Conservation (phyloP, 2,797 vertebrate genomes). For the Enteromius treurensis region DNA sequence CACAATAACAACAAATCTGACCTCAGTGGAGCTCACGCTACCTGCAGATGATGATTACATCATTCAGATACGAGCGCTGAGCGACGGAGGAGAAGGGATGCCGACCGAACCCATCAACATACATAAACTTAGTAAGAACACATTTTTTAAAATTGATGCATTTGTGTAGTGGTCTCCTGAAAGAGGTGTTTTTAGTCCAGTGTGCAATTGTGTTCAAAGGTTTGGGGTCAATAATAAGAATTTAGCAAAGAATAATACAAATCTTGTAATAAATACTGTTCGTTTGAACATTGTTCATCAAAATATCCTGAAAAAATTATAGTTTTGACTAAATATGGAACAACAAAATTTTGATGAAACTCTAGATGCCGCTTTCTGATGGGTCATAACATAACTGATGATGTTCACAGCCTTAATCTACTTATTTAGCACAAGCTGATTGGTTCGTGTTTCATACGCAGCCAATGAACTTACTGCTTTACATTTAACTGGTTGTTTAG, state of each 20-base stretch:
- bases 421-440: neutral
- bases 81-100: slow-evolving; percentile 87
- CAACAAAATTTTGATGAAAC: neutral
- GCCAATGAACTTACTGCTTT: neutral
- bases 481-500: neutral
- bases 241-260: neutral
- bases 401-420: neutral
- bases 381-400: neutral
- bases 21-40: slow-evolving; percentile 86
- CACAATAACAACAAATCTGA: slow-evolving; percentile 81
- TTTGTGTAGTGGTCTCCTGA: neutral
- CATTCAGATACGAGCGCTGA: slow-evolving; percentile 86
- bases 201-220: neutral
- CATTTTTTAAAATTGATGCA: neutral
- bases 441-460: neutral
- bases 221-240: neutral
- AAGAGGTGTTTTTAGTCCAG: neutral
- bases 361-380: neutral
- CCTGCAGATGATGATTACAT: slow-evolving; percentile 85
- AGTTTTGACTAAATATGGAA: neutral
- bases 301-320: neutral
- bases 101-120: slow-evolving; percentile 89
- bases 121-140: slow-evolving; percentile 86
- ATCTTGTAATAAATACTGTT: neutral
- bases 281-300: neutral